These are phyloP conservation scores for Chloropsis cyanopogon DNA, from an alignment of 2,113 vertebrate species.

Conservation along the genomic window DNA sequence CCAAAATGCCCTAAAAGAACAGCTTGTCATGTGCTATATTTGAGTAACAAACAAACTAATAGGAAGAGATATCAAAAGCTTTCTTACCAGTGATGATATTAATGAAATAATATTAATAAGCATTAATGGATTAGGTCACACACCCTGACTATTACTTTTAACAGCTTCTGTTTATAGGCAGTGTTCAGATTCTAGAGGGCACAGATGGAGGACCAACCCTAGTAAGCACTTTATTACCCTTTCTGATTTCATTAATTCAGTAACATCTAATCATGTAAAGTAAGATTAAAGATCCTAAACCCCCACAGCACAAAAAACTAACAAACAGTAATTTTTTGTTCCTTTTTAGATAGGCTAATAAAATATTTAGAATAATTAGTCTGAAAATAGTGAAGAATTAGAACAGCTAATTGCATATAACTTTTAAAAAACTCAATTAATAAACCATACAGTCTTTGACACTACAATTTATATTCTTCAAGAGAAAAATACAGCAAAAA, in stretches of 20 bases:
- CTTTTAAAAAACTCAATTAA: slow-evolving; percentile 66
- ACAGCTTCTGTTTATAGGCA: neutral
- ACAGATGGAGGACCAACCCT: neutral
- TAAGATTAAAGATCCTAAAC: slow-evolving; percentile 36
- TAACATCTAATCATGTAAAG: slow-evolving; percentile 8
- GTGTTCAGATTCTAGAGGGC: neutral
- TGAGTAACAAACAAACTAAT: neutral
- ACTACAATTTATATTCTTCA: slow-evolving; percentile 48
- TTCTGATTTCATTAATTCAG: slow-evolving; percentile 1
- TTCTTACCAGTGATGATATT: neutral
- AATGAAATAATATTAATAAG: neutral
- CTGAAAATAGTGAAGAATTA: slow-evolving; percentile 51
- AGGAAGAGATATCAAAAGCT: neutral
- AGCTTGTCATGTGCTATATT: neutral
- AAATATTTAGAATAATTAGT: slow-evolving; percentile 57
- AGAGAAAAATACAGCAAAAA: slow-evolving; percentile 46
- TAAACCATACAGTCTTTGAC: slow-evolving; percentile 47
- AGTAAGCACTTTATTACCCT: neutral
- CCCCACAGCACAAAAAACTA: neutral
- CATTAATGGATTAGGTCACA: neutral
- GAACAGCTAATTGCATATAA: slow-evolving; percentile 53
- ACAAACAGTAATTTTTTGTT: slow-evolving; percentile 15
- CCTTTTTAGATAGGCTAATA: slow-evolving; percentile 11
- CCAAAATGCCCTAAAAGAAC: neutral
- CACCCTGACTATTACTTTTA: neutral